Evolutionary conservation across 2,797 vertebrate genomes (phyloP), one percentile per base, ranked within the genome.

Genomic region (Amblyopsis hoosieri): DNA sequence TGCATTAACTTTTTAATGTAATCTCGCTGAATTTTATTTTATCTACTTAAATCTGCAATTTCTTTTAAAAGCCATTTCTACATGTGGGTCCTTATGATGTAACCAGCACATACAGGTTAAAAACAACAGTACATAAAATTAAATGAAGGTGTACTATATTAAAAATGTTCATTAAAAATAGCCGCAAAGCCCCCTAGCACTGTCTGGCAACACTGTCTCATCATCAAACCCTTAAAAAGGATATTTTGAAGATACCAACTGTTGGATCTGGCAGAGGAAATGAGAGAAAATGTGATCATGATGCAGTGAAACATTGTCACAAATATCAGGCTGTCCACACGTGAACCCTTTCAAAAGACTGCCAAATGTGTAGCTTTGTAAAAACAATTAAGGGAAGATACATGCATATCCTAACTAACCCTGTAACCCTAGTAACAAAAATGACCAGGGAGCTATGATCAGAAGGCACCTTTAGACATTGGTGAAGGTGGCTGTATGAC

Each of bases 381-480:
- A 85, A 83, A 83, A 89, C 82, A 84, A 74, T 80, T 74, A 71
- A 7, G 55, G 23, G 23, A 29, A 72, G 4, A 10, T 11, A 55
- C 5, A 33, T 33, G n/a, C 8, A 7, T 14, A 42, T 14, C 7
- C 5, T 82, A 85, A 81, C 83, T 72, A 81, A 64, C 63, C 72
- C 76, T 79, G 68, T 82, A 17, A 17, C 17, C 17, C 17, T 17
- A 80, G 68, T 72, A 74, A 67, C 57, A 84, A 84, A 85, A 71
- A 67, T 62, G 74, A 84, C 63, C 79, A 72, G 73, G 84, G 59
- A 78, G 62, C 83, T 23, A 3, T 55, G 49, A 69, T 71, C 64
- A 66, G 80, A 93, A 94, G 93, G 93, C 92, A 93, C 92, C 79
- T 84, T 50, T 69, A 82, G 76, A 83, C 75, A 72, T 84, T 78